A percentile compares a stretch with the other conserved stretches of the same genome.
Conservation (phyloP, 2,797 vertebrate species). For the Crax fasciolata region DNA sequence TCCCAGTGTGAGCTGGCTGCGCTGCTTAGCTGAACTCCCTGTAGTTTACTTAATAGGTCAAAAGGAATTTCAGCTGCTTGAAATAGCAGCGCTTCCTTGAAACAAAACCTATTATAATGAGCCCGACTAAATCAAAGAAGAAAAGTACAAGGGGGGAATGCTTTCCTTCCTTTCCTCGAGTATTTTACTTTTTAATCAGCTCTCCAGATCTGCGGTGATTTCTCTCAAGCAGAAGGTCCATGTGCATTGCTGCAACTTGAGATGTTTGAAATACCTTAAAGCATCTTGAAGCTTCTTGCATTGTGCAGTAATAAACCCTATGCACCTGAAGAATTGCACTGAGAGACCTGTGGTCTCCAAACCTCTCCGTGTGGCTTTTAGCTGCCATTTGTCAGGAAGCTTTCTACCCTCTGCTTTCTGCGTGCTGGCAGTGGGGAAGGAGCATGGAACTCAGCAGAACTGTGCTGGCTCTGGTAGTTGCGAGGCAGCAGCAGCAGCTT, state of each 20-base stretch:
- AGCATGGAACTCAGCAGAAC: background rate
- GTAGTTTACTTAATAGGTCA: constrained; percentile 67
- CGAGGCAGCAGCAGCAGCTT: background rate
- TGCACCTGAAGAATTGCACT: background rate
- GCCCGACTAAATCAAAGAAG: constrained; percentile 22
- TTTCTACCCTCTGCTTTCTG: background rate
- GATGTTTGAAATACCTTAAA: background rate
- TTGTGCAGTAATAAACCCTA: background rate
- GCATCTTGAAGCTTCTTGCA: background rate
- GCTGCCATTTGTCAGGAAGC: background rate
- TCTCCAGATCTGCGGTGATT: background rate
- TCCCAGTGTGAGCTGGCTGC: constrained; percentile 28
- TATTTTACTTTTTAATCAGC: constrained; percentile 1
- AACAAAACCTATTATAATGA: constrained; percentile 55
- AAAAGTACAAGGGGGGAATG: background rate
- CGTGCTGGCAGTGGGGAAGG: background rate
- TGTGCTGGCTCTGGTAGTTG: background rate
- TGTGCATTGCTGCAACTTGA: background rate
- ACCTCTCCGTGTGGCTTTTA: background rate
- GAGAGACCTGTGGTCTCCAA: background rate
- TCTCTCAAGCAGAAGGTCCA: background rate
- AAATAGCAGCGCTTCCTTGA: background rate
- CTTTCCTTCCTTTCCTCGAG: background rate
- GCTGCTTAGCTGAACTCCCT: constrained; percentile 37
- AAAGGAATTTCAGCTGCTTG: constrained; percentile 54